Base-by-base conservation (phyloP, 2,888 invertebrate genomes). In the Chirona hameri region DNA sequence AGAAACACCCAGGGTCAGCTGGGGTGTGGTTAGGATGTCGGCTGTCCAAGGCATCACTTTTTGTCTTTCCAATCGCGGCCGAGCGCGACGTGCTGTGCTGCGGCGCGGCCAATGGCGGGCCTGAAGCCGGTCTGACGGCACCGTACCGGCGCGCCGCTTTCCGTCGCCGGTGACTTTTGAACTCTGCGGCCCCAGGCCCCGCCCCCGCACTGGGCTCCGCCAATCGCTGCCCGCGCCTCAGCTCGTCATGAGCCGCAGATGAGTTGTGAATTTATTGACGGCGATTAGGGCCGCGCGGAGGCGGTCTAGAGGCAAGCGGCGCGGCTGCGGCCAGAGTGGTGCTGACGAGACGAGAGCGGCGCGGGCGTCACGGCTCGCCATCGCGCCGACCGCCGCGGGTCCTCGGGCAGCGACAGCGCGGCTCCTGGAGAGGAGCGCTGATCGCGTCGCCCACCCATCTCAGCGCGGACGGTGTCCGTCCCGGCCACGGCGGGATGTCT, bases 101-200 rank as follows among this genome's bases (percentile, higher is more conserved):
- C 52, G 52, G 52, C 12, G 12, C 52, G 52, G 52, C 52, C 52
- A 52, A 52, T 52, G 52, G 52, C 15, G 10, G 52, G 18, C 15
- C 39, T 39, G 4, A 39, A 39, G 15, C 18, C 52, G 52, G 14
- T 18, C 18, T 52, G 52, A 52, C 52, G 52, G 52, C 52, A 18
- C 52, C 52, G 52, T 52, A 52, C 52, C 52, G 52, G 52, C 14
- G 5, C 52, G 52, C 52, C 52, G 18, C 52, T 76, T 76, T 76
- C 76, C 76, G 24, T 39, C 76, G 39, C 39, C 18, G 21, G 39
- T 76, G 76, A 76, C 76, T 76, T 76, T 76, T 76, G 76, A 76
- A 76, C 76, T 76, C 76, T 76, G 76, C 31, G 31, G 27, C 18
- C 24, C 24, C 18, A 27, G 39, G 27, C 39, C 21, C 76, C 76